Base-by-base conservation (phyloP, 2,888 invertebrate species). In the Metacarcinus magister region DNA sequence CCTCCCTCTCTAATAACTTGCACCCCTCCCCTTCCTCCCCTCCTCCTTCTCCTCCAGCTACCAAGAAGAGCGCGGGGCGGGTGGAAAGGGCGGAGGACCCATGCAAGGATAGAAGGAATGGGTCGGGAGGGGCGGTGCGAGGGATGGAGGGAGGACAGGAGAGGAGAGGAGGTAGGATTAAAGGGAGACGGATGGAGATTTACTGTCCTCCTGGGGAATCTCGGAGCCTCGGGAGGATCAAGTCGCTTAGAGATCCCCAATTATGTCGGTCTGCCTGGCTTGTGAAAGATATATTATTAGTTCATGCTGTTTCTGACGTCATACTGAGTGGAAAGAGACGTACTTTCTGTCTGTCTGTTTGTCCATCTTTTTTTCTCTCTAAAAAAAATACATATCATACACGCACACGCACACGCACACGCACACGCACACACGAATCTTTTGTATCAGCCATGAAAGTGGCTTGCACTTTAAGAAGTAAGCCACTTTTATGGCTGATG, bases 201-300 rank as follows among this genome's bases (percentile, higher is more conserved):
- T 87, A 87, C 87, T 87, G 87, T 87, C 39, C 39, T 87, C 87
- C 87, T 87, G 87, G 87, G 39, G 87, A 87, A 87, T 87, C 87
- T 87, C 87, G 39, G 32, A 19, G 87, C 87, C 87, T 87, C 87
- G 39, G 32, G 39, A 87, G 87, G 87, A 87, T 87, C 87, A 19
- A 39, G 39, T 87, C 39, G 87, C 87, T 87, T 87, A 87, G 87
- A 87, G 39, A 87, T n/a, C 87, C 1, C 39, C 87, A 87, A 87
- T 87, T 32, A 87, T 87, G 87, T 87, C 87, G 0, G 16, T 87
- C 13, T 87, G 39, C 39, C 32, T 19, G 87, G 87, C 19, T 32
- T 10, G 32, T 87, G 16, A 87, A 87, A 87, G 87, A n/a, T 13
- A 87, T 16, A 39, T 39, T 87, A 87, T 87, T 39, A 87, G 39